Evolutionary conservation across 2,113 vertebrate species (phyloP).

Genomic region (Megalops atlanticus): DNA sequence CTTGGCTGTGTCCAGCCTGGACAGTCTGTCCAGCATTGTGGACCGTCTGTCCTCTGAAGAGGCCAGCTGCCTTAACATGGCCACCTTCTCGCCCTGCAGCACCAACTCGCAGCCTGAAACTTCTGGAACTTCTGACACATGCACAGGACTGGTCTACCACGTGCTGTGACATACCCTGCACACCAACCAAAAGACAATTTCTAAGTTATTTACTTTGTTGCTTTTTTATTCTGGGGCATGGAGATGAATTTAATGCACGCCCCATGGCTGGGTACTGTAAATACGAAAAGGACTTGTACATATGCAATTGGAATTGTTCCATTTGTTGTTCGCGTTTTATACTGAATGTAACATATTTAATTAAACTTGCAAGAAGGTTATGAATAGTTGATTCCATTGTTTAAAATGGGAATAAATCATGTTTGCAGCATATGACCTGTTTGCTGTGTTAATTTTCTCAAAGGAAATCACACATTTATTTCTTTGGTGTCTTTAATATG

Average conservation of each 20-base stretch:
- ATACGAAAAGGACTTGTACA: conserved; percentile 67
- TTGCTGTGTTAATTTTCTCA: conserved; percentile 33
- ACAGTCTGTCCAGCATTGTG: conserved; percentile 95
- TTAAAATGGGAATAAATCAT: conserved; percentile 47
- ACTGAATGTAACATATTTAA: conserved; percentile 70
- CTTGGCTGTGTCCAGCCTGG: conserved; percentile 82
- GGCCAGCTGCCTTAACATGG: conserved; percentile 58
- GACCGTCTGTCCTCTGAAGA: conserved; percentile 84
- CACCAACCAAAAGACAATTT: conserved; percentile 20
- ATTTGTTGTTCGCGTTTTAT: conserved; percentile 62
- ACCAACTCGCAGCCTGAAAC: conserved; percentile 81
- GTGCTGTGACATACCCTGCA: conserved; percentile 76
- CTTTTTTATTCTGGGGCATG: not conserved
- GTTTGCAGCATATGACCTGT: conserved; percentile 59
- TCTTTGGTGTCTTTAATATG: too few relatives aligned
- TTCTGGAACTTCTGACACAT: conserved; percentile 74
- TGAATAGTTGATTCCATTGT: conserved; percentile 41
- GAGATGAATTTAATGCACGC: not conserved
- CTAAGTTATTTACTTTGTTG: conserved; percentile 13
- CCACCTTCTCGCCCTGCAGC: conserved; percentile 74
- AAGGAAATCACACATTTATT: conserved; percentile 8
- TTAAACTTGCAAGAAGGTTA: conserved; percentile 45
- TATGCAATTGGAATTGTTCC: conserved; percentile 66
- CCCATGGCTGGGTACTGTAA: conserved; percentile 53
- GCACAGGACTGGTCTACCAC: conserved; percentile 84